Base-by-base conservation (phyloP, 2,113 vertebrate genomes). In the Strix aluco region DNA sequence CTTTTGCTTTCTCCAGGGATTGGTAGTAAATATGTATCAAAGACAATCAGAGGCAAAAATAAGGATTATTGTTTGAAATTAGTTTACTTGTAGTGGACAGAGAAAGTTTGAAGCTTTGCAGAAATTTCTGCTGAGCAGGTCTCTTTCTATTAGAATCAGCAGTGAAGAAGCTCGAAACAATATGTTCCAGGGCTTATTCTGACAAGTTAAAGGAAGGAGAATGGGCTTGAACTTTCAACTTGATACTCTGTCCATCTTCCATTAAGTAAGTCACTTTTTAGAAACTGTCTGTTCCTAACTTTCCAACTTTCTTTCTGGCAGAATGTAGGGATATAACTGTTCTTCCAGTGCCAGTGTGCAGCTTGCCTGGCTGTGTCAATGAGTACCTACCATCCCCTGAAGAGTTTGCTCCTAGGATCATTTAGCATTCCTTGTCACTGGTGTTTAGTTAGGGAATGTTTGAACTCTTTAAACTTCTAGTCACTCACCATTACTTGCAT, bases 381-480 rank as follows among this genome's bases (percentile, higher is more conserved):
- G 65, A 66, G 40, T 73, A 57, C 46, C 38, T 77, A 83, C 27
- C 55, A 94, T 6, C 4, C 81, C 42, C 75, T 61, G 44, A 83
- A 78, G 72, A 81, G 63, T 52, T 90, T 2, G 0, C 26, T 74
- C 38, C 34, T 83, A 84, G 23, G 72, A 94, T 83, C 84, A 79
- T 85, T 95, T 95, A 92, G 49, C 81, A 80, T 88, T 92, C 81
- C 65, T 85, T 91, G 70, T 58, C 78, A 82, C 63, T 40, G 38
- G 15, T 77, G 65, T 95, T 96, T 95, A 89, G 95, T 94, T 97
- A 97, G 70, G 90, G 49, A 91, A 77, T 87, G 63, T 94, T 89
- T 94, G 81, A 96, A 87, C 73, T 92, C 80, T 89, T 91, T 85
- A 86, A 95, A 67, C 54, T 85, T 78, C 54, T 95, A 96, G 77